These are phyloP conservation scores for Neoniphon sammara DNA, from an alignment of 2,797 vertebrate genomes.

Conservation along the genomic window DNA sequence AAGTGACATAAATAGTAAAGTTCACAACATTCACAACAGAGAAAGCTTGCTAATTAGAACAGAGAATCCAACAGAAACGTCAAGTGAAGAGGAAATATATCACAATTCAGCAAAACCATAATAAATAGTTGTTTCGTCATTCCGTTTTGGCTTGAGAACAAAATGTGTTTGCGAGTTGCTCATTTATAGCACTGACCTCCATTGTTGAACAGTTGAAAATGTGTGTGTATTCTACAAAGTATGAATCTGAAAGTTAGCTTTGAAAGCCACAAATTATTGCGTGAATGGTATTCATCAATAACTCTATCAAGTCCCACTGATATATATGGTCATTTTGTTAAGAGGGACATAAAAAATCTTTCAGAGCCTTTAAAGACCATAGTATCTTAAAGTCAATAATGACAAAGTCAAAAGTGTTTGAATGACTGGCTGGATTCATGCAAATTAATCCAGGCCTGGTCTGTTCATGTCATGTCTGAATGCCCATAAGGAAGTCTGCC, in stretches of 20 bases:
- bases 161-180: too few relatives aligned
- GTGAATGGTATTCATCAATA: too few relatives aligned
- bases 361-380: background rate
- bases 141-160: background rate
- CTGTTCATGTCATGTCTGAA: constrained; percentile 26
- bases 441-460: constrained; percentile 14
- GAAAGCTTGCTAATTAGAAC: constrained; percentile 23
- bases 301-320: too few relatives aligned
- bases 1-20: constrained; percentile 55
- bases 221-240: too few relatives aligned
- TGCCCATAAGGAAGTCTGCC: constrained; percentile 49
- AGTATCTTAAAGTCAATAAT: constrained; percentile 2
- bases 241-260: too few relatives aligned
- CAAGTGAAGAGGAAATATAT: constrained; percentile 3
- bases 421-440: constrained; percentile 1
- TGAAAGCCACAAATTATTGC: too few relatives aligned
- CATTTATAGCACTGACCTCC: too few relatives aligned
- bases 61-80: constrained; percentile 40
- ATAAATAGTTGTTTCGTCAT: background rate
- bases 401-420: constrained; percentile 6
- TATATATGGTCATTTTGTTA: too few relatives aligned
- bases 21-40: constrained; percentile 11
- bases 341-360: background rate
- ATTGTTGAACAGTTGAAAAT: too few relatives aligned
- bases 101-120: background rate